phyloP scores from a whole-genome alignment of 1,140 invertebrate species.

The Aricia agestis region DNA sequence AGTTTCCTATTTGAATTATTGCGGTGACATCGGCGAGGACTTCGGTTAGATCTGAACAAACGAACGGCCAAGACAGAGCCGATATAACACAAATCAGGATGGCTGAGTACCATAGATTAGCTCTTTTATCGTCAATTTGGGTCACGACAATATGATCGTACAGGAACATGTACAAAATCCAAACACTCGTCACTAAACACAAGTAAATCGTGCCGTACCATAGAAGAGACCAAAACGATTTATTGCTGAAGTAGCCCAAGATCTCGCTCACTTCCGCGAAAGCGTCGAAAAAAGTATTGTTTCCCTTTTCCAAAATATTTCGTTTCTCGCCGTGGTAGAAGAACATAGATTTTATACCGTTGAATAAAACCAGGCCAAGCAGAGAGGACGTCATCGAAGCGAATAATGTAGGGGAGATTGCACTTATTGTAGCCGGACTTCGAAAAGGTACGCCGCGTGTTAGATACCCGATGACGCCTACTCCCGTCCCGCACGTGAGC shows the following conservation, averaged over 20 bases:
- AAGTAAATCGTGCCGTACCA: constrained; percentile 51
- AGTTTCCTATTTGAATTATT: constrained; percentile 51
- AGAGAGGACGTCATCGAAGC: constrained; percentile 45
- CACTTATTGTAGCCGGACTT: constrained; percentile 58
- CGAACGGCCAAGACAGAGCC: constrained; percentile 44
- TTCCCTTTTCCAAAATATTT: constrained; percentile 49
- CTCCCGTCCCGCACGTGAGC: constrained; percentile 48
- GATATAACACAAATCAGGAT: constrained; percentile 34
- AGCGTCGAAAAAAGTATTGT: constrained; percentile 44
- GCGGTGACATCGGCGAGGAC: constrained; percentile 45
- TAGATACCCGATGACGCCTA: constrained; percentile 52
- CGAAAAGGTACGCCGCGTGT: constrained; percentile 50
- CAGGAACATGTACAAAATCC: constrained; percentile 51
- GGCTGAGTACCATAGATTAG: constrained; percentile 33
- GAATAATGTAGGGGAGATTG: constrained; percentile 43
- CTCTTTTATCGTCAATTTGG: constrained; percentile 34
- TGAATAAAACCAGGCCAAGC: constrained; percentile 47
- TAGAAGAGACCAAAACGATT: constrained; percentile 51
- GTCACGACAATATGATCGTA: constrained; percentile 35
- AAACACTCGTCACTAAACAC: constrained; percentile 46
- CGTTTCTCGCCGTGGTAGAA: constrained; percentile 60
- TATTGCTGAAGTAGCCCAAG: constrained; percentile 47
- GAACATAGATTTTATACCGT: constrained; percentile 57
- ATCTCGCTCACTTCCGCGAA: constrained; percentile 56
- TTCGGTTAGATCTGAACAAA: constrained; percentile 52